These are phyloP conservation scores for Enteromius treurensis DNA, from an alignment of 2,797 vertebrate species.

Conservation along the genomic window DNA sequence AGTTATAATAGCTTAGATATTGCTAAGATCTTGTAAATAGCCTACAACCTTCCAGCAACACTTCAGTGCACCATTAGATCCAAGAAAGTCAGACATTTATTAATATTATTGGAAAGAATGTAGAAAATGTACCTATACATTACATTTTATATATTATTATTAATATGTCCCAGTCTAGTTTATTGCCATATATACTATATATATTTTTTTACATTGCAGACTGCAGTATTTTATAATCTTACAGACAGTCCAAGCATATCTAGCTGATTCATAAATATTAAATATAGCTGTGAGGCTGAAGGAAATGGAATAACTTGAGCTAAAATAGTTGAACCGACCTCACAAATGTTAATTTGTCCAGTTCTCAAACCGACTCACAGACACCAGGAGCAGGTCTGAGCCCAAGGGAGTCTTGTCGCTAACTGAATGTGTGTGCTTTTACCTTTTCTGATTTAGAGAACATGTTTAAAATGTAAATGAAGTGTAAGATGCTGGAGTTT, in stretches of 20 bases:
- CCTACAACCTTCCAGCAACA: neutral
- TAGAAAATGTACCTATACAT: neutral
- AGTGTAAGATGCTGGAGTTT: constrained; percentile 39
- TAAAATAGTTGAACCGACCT: constrained; percentile 50
- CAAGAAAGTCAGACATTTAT: neutral
- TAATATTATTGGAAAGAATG: neutral
- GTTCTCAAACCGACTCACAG: constrained; percentile 30
- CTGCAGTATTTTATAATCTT: constrained; percentile 45
- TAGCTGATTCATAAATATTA: constrained; percentile 66
- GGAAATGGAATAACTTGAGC: constrained; percentile 55
- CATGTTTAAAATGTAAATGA: constrained; percentile 64
- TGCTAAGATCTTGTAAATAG: neutral
- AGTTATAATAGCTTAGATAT: too few relatives aligned
- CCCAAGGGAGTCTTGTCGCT: constrained; percentile 48
- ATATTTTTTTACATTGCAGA: constrained; percentile 26
- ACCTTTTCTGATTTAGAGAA: constrained; percentile 35
- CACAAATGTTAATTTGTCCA: constrained; percentile 51
- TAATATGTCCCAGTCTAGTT: neutral
- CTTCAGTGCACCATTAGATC: neutral
- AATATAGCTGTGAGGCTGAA: constrained; percentile 60
- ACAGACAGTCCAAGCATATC: constrained; percentile 53
- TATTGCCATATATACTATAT: too few relatives aligned
- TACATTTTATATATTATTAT: too few relatives aligned
- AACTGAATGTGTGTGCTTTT: constrained; percentile 11
- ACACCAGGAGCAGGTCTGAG: constrained; percentile 55